These are phyloP conservation scores for Papilio protenor DNA, from an alignment of 2,888 invertebrate genomes.

Conservation along the genomic window DNA sequence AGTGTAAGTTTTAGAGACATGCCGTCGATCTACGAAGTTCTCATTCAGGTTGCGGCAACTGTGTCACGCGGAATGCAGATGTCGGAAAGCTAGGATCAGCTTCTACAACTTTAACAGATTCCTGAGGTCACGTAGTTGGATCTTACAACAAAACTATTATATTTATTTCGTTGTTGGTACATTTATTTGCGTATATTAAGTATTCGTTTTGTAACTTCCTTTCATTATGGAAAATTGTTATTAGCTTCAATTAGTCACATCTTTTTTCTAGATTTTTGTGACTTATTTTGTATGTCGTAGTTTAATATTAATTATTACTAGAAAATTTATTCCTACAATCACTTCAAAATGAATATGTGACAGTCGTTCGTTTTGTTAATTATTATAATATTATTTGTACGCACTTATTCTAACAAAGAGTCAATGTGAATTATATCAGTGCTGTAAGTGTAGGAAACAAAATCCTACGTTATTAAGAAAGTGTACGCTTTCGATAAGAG, in stretches of 20 bases:
- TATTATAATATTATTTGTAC: constrained; percentile 10
- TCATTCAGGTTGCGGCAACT: constrained; percentile 67
- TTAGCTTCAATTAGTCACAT: too few species aligned
- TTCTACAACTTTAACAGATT: constrained; percentile 40
- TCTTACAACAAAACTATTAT: constrained; percentile 29
- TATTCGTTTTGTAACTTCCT: too few species aligned
- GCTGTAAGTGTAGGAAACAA: constrained; percentile 53
- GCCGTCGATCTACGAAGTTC: constrained; percentile 69
- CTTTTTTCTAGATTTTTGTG: too few species aligned
- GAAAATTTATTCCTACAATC: too few species aligned
- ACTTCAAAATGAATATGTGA: not conserved
- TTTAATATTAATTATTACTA: too few species aligned
- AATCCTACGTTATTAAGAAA: constrained; percentile 68
- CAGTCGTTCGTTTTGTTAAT: not conserved
- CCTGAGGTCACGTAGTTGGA: constrained; percentile 27
- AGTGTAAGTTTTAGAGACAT: constrained; percentile 62
- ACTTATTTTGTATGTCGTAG: too few species aligned
- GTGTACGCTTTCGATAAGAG: constrained; percentile 70
- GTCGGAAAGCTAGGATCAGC: constrained; percentile 44
- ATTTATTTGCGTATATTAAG: too few species aligned
- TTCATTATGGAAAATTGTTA: too few species aligned
- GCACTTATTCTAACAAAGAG: constrained; percentile 11
- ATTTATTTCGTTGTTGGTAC: not conserved
- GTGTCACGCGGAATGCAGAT: constrained; percentile 65
- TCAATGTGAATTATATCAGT: constrained; percentile 33